These are phyloP conservation scores for Oithona nana DNA, from an alignment of 2,888 invertebrate species.

Conservation along the genomic window DNA sequence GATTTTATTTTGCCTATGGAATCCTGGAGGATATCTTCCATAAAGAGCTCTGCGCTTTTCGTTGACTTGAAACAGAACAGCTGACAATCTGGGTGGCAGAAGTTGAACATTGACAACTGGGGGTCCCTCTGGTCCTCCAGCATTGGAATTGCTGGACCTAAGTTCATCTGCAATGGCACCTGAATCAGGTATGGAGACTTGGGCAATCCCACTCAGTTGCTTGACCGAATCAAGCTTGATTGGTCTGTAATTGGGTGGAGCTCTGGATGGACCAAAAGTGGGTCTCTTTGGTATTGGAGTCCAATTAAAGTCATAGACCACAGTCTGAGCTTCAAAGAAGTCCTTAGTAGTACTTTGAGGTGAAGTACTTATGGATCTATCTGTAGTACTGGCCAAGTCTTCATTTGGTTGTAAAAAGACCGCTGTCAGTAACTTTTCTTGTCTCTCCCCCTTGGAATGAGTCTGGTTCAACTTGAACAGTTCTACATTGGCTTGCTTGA, in stretches of 20 bases:
- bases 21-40: background rate
- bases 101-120: background rate
- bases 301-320: conserved; percentile 3
- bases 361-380: background rate
- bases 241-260: background rate
- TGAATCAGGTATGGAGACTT: background rate
- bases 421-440: background rate
- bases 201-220: background rate
- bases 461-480: background rate
- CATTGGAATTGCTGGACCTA: background rate
- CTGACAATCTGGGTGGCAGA: conserved; percentile 1
- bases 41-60: background rate
- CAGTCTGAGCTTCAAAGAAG: background rate
- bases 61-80: background rate
- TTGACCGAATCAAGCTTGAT: background rate
- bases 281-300: background rate
- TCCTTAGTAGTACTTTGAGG: background rate
- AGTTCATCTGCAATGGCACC: background rate
- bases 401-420: background rate
- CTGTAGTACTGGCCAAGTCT: background rate
- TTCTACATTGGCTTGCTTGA: background rate
- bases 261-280: background rate
- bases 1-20: background rate
- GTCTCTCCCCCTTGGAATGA: background rate
- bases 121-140: background rate